Evolutionary conservation across 1,140 invertebrate species (phyloP), one percentile per base, ranked within the genome.

Genomic region (Solenopsis invicta): DNA sequence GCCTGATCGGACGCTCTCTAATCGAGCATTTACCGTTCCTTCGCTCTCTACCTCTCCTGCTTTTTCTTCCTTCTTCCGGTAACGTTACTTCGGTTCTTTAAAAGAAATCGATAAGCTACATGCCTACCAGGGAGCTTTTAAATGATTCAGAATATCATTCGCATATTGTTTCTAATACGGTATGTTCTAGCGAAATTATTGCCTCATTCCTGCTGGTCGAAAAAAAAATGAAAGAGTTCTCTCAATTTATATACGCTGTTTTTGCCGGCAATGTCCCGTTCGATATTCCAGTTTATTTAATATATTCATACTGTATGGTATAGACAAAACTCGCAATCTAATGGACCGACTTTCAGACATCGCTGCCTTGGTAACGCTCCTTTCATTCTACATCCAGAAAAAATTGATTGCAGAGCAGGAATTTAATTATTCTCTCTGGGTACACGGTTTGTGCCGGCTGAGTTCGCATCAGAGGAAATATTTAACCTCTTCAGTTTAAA

Each of bases 21-120:
- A 94, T 94, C 93, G 93, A 93, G 72, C 88, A 92, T 91, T 93
- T 93, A 92, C 89, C 90, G 88, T 82, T 62, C 74, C 88, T 69
- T 88, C 56, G 59, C 45, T 37, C 5, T 34, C 52, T 66, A 8
- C 67, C 50, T 37, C 29, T 24, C 24, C 13, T 2, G 0, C 24
- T 62, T 29, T 61, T 48, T 18, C 29, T 34, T n/a, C 52, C 12
- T 61, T 8, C 52, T 66, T 12, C 66, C 62, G n/a, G 50, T 29
- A 18, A 74, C 41, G 54, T 48, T 84, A 61, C 54, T 50, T 24
- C 16, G 67, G n/a, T 74, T 66, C 72, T 24, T 89, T 86, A 37
- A 61, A 89, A 78, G 87, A 89, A 87, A 92, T 90, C 89, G 89
- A 92, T 88, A 69, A 77, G 34, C 78, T 67, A 59, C 74, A 72